Percentiles rank a stretch among this genome's conserved stretches.
These are phyloP conservation scores for Sebastiscus albofasciatus DNA, from an alignment of 2,797 vertebrate species.

Conservation along the genomic window DNA sequence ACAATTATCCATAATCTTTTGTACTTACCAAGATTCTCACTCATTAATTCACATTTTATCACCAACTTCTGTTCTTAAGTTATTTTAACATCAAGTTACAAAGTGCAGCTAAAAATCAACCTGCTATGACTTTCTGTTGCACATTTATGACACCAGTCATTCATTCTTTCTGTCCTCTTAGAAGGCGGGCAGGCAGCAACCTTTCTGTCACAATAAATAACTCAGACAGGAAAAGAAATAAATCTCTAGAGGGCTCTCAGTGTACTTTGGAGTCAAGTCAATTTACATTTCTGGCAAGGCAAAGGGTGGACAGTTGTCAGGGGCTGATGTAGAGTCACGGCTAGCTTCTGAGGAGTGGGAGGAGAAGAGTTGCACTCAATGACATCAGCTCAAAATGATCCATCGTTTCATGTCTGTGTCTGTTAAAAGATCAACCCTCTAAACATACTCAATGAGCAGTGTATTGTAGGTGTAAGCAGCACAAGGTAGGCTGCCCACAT, in stretches of 20 bases:
- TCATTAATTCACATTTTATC: neutral
- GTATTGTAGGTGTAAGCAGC: neutral
- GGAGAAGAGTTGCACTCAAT: conserved; percentile 7
- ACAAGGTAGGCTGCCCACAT: neutral
- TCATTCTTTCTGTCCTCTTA: conserved; percentile 21
- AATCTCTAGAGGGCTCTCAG: conserved; percentile 29
- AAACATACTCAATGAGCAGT: neutral
- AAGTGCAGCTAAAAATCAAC: neutral
- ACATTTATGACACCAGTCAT: conserved; percentile 23
- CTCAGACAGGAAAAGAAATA: conserved; percentile 27
- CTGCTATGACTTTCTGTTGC: neutral
- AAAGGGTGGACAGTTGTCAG: conserved; percentile 30
- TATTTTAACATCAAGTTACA: neutral
- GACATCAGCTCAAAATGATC: conserved; percentile 24
- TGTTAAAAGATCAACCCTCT: neutral
- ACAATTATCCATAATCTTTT: too few species aligned
- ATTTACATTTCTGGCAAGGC: conserved; percentile 38
- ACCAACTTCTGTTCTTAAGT: neutral
- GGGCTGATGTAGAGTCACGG: conserved; percentile 42
- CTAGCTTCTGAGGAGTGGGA: conserved; percentile 20
- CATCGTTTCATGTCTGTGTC: neutral
- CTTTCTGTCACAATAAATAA: conserved; percentile 47
- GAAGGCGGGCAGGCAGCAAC: conserved; percentile 19
- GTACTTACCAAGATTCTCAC: neutral
- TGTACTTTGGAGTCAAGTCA: conserved; percentile 28